phyloP scores from a whole-genome alignment of 1,140 invertebrate genomes.

The Trachelipus rathkii region DNA sequence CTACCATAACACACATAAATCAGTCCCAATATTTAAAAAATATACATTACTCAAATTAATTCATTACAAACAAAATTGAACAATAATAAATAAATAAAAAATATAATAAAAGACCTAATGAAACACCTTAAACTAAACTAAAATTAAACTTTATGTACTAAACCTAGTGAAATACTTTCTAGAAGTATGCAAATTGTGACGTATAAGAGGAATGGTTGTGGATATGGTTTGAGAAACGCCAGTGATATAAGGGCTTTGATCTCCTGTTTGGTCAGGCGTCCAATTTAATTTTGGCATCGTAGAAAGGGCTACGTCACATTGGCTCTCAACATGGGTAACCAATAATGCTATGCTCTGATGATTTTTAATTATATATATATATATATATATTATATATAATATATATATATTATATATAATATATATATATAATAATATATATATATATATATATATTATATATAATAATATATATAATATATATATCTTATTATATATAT shows the following conservation, averaged over 20 bases:
- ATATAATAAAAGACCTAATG: no score
- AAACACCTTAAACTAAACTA: neutral
- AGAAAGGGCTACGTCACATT: slow-evolving; percentile 87
- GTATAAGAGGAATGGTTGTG: slow-evolving; percentile 78
- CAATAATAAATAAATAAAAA: no score
- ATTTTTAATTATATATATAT: slow-evolving; percentile 32
- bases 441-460: no score
- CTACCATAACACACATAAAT: no score
- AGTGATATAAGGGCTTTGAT: slow-evolving; percentile 92
- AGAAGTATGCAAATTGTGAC: slow-evolving; percentile 88
- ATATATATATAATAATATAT: no score
- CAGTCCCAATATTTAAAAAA: no score
- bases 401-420: no score
- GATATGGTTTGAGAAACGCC: slow-evolving; percentile 82
- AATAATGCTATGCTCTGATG: slow-evolving; percentile 62
- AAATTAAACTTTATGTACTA: slow-evolving; percentile 76
- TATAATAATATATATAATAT: no score
- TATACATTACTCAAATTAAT: no score
- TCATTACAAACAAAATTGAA: no score
- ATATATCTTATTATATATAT: no score
- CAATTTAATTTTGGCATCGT: slow-evolving; percentile 78
- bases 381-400: no score
- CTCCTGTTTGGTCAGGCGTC: slow-evolving; percentile 82
- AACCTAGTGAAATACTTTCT: slow-evolving; percentile 98
- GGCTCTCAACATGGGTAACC: slow-evolving; percentile 90